Percentiles rank a stretch among this genome's conserved stretches.
phyloP scores from a whole-genome alignment of 1,140 invertebrate species.

The Bursaphelenchus mucronatus region DNA sequence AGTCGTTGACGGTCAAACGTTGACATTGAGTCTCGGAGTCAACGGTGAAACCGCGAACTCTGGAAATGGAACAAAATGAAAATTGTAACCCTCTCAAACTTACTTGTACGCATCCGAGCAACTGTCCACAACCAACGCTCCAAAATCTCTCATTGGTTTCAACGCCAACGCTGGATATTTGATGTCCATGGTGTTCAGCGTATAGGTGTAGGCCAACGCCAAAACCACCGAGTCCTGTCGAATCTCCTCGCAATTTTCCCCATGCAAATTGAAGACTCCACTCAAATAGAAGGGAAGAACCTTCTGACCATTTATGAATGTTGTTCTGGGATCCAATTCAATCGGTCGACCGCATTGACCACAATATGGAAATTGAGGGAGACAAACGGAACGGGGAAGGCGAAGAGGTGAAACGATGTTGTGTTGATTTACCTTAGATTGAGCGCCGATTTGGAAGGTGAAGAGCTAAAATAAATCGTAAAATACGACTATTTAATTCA shows the following conservation, averaged over 20 bases:
- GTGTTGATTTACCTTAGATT: background rate
- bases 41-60: conserved; percentile 20
- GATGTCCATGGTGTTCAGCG: conserved; percentile 24
- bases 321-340: no score
- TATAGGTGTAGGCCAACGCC: conserved; percentile 54
- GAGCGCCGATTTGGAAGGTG: conserved; percentile 1
- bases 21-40: conserved; percentile 17
- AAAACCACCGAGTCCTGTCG: conserved; percentile 41
- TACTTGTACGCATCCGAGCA: conserved; percentile 28
- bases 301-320: conserved; percentile 27
- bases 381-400: conserved; percentile 46
- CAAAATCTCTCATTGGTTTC: conserved; percentile 43
- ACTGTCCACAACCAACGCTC: conserved; percentile 51
- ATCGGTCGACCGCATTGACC: conserved; percentile 31
- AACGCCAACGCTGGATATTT: conserved; percentile 13
- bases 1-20: conserved; percentile 6
- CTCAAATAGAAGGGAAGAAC: conserved; percentile 43
- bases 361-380: conserved; percentile 47
- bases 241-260: conserved; percentile 42
- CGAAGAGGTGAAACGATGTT: background rate
- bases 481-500: no score
- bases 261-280: conserved; percentile 58
- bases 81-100: background rate
- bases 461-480: no score
- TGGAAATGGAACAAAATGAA: background rate